Base-by-base conservation (phyloP, 2,113 vertebrate genomes). In the Rhinoderma darwinii region DNA sequence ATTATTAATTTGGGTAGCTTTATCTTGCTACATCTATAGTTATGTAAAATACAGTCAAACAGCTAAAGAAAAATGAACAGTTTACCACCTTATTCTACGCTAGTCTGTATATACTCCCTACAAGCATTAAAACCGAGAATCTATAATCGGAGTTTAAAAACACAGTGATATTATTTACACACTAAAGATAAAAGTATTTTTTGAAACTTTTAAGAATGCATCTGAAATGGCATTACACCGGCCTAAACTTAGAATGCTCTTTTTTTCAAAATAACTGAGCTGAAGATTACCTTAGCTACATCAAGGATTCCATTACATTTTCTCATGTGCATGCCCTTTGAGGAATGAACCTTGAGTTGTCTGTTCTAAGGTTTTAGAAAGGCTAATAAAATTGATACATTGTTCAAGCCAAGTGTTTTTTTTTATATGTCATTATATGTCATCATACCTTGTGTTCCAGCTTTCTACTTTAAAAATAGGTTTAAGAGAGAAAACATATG, bases 301-400 rank as follows among this genome's bases (percentile, higher is more conserved):
- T 30, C 25, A 56, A 59, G 51, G 22, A 80, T 59, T 80, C 51
- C 35, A 80, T 37, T 80, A 59, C 22, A 80, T 80, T 80, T 80
- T 56, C 51, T 2, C 30, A 59, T 59, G 77, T 80, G 77, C 20
- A 30, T 50, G 27, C 61, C 59, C 81, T 83, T 68, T 83, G 54
- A 83, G 61, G 81, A 35, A 83, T 68, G 61, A 66, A 30, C 39
- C n/a, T 70, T 68, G 61, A 68, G 61, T 68, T 25, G 44, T 70
- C 27, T 70, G 27, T 61, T 82, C 35, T 63, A 30, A 37, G 37
- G 27, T 63, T 83, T 83, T 83, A 70, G 37, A 83, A 68, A 83
- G 63, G 30, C 27, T 68, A 83, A 66, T 66, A 83, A 83, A 83
- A 70, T 70, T 83, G 81, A 50, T 70, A 35, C 41, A 83, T 43